Base-by-base conservation (phyloP, 1,140 invertebrate genomes). In the Colletes latitarsis region DNA sequence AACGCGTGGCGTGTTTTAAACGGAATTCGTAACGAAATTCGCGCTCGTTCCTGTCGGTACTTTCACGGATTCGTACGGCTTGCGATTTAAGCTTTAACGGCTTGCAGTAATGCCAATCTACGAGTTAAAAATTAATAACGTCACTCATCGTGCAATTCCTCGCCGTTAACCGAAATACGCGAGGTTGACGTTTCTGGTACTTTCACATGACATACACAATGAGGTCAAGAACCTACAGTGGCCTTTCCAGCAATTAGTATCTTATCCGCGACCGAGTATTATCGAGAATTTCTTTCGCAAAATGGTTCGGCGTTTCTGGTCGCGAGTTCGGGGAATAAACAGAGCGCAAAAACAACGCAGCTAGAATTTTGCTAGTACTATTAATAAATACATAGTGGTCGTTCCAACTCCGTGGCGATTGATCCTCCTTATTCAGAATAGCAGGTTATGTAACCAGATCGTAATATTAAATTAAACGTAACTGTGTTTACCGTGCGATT, bases 191-290 rank as follows among this genome's bases (percentile, higher is more conserved):
- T 67, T 66, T 57, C 21, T 58, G 19, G 41, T n/a, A 76, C 73
- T 77, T 80, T 80, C 71, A 67, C 71, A 46, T 21, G 19, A 60
- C 17, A 77, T 15, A 39, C 52, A 67, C 62, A 74, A 80, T 58
- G 52, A 53, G 66, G 72, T 63, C 46, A 76, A 69, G 66, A 75
- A 63, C 52, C 63, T 75, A 30, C 30, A 8, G 1, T 63, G 55
- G 21, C 63, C 70, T 60, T 74, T 67, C 49, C 21, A 41, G 19
- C 63, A 78, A 78, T 78, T 80, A 67, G 9, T 75, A 74, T 75
- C 69, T 80, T 75, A 52, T 75, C 43, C 71, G 64, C 17, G 70
- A 14, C 43, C 30, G n/a, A 17, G 17, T 9, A 43, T 72, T 58
- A 14, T 52, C 53, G 55, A 4, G n/a, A 19, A 41, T 72, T 63